Percentiles rank a stretch among this genome's conserved stretches.
phyloP scores from a whole-genome alignment of 1,140 invertebrate genomes.

The Bombus superbus region DNA sequence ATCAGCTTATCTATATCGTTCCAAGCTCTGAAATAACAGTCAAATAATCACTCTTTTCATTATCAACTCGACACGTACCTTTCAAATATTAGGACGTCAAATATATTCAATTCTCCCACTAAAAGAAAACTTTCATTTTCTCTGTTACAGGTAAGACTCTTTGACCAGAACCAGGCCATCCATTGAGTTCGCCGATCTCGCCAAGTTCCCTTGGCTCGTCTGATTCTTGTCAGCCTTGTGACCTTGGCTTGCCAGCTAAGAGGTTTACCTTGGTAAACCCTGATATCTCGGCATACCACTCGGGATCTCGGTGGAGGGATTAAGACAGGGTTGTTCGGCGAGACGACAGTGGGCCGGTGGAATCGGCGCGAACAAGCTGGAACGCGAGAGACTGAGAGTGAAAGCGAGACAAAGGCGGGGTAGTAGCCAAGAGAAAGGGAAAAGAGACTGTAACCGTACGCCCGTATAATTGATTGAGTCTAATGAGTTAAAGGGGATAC shows the following conservation, averaged over 20 bases:
- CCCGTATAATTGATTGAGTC: constrained; percentile 79
- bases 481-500: constrained; percentile 82
- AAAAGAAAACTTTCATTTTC: not conserved
- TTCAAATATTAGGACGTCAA: not conserved
- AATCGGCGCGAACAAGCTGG: constrained; percentile 10
- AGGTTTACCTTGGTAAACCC: constrained; percentile 65
- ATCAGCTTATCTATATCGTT: not conserved
- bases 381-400: not conserved
- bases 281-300: constrained; percentile 65
- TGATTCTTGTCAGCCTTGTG: constrained; percentile 29
- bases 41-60: not conserved
- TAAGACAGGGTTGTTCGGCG: constrained; percentile 61
- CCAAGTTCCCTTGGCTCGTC: constrained; percentile 5
- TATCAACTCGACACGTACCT: not conserved
- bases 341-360: constrained; percentile 50
- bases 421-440: constrained; percentile 51
- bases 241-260: constrained; percentile 65
- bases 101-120: not conserved
- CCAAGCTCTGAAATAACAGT: not conserved
- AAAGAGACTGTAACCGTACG: constrained; percentile 66
- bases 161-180: not conserved
- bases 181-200: not conserved
- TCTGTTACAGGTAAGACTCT: constrained; percentile 64
- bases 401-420: not conserved
- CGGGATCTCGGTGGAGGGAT: constrained; percentile 60